Conservation (phyloP, 2,888 invertebrate genomes). For the Diplazon laetatorius region DNA sequence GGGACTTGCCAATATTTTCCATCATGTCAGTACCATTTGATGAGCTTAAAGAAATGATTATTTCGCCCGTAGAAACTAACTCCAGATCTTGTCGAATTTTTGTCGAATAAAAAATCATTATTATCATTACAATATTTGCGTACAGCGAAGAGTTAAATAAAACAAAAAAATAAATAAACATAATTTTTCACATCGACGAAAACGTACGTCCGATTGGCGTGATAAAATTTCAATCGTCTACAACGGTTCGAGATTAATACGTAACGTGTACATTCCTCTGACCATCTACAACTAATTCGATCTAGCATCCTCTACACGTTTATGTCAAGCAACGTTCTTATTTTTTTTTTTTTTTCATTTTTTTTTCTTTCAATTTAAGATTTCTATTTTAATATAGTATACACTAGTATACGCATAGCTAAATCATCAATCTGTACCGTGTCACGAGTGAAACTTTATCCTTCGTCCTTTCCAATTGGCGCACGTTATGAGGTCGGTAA, state of each 20-base stretch:
- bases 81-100: background rate
- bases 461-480: conserved; percentile 63
- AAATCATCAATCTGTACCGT: conserved; percentile 62
- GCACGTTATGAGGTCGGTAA: conserved; percentile 62
- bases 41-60: background rate
- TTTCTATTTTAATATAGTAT: conserved; percentile 30
- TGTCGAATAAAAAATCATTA: background rate
- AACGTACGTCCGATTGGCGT: conserved; percentile 62
- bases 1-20: too few species aligned
- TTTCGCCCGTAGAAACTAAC: background rate
- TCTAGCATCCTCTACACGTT: conserved; percentile 63
- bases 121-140: background rate
- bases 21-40: too few species aligned
- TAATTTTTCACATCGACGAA: conserved; percentile 48
- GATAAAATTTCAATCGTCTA: conserved; percentile 67
- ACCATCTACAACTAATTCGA: conserved; percentile 64
- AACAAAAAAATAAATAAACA: too few species aligned
- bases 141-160: background rate
- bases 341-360: too few species aligned
- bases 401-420: conserved; percentile 34
- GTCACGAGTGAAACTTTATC: conserved; percentile 67
- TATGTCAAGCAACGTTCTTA: conserved; percentile 58
- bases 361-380: conserved; percentile 6
- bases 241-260: conserved; percentile 63
- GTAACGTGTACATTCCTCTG: conserved; percentile 59